Conservation (phyloP, 2,888 invertebrate genomes). For the Sesia bembeciformis region DNA sequence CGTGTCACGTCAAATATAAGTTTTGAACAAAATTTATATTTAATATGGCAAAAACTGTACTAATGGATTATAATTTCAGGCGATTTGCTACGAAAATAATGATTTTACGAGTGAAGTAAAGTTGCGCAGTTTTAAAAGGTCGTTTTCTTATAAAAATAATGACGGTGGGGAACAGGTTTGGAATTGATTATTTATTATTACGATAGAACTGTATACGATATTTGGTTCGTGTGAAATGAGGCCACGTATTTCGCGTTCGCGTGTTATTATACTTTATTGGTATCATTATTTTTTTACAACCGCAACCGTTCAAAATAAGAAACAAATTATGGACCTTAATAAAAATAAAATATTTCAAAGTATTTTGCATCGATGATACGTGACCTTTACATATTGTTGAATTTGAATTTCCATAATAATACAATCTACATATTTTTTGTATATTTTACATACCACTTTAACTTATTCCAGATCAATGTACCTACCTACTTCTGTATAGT, state of each 20-base stretch:
- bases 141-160: neutral
- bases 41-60: conserved; percentile 27
- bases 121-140: conserved; percentile 1
- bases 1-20: neutral
- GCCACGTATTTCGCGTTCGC: conserved; percentile 26
- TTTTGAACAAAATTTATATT: conserved; percentile 20
- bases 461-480: too few species aligned
- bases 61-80: conserved; percentile 14
- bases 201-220: conserved; percentile 14
- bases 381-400: too few species aligned
- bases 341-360: neutral
- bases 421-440: too few species aligned
- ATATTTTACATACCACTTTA: too few species aligned
- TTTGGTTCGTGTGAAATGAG: conserved; percentile 37
- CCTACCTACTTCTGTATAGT: too few species aligned
- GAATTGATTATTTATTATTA: conserved; percentile 28
- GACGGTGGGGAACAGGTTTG: conserved; percentile 6
- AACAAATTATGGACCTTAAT: neutral
- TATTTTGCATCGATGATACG: neutral
- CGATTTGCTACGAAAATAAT: conserved; percentile 14
- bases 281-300: neutral
- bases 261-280: neutral
- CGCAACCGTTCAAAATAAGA: neutral
- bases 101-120: conserved; percentile 11
- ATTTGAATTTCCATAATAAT: too few species aligned